Percentiles rank a stretch among this genome's conserved stretches.
These are phyloP conservation scores for Agrypnus murinus DNA, from an alignment of 2,888 invertebrate genomes.

Conservation along the genomic window DNA sequence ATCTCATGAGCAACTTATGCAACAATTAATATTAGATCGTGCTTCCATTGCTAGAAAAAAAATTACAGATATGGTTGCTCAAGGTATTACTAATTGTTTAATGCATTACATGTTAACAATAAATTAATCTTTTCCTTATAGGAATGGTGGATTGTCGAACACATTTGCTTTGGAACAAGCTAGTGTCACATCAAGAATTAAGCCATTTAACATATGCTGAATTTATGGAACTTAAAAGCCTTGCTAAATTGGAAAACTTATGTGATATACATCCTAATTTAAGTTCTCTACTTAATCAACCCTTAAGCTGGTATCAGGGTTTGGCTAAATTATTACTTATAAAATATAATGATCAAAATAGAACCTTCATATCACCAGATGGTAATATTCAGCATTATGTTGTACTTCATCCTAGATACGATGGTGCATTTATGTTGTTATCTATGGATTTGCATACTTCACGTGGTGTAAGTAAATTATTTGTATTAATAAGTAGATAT, in stretches of 20 bases:
- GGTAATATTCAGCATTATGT: conserved; percentile 77
- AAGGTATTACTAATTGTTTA: conserved; percentile 66
- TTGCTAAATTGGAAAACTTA: conserved; percentile 76
- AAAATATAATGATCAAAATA: conserved; percentile 76
- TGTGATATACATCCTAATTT: conserved; percentile 76
- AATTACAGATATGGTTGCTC: conserved; percentile 77
- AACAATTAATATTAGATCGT: conserved; percentile 76
- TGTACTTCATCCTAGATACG: conserved; percentile 77
- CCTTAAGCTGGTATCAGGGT: conserved; percentile 78
- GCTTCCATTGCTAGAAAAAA: conserved; percentile 74
- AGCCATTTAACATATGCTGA: conserved; percentile 75
- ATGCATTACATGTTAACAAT: background rate
- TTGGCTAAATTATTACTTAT: conserved; percentile 76
- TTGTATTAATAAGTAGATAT: too few relatives aligned
- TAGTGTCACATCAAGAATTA: conserved; percentile 73
- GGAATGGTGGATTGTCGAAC: conserved; percentile 80
- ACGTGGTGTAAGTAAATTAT: conserved; percentile 74
- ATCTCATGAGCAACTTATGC: conserved; percentile 80
- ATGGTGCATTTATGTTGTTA: conserved; percentile 79
- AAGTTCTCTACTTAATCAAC: conserved; percentile 75
- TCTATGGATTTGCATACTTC: conserved; percentile 76
- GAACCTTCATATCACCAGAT: conserved; percentile 76
- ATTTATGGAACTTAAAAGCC: conserved; percentile 77
- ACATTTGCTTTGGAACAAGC: conserved; percentile 81
- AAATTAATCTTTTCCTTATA: conserved; percentile 43